Evolutionary conservation across 1,140 invertebrate species (phyloP), one percentile per base, ranked within the genome.

Genomic region (Periplaneta americana): DNA sequence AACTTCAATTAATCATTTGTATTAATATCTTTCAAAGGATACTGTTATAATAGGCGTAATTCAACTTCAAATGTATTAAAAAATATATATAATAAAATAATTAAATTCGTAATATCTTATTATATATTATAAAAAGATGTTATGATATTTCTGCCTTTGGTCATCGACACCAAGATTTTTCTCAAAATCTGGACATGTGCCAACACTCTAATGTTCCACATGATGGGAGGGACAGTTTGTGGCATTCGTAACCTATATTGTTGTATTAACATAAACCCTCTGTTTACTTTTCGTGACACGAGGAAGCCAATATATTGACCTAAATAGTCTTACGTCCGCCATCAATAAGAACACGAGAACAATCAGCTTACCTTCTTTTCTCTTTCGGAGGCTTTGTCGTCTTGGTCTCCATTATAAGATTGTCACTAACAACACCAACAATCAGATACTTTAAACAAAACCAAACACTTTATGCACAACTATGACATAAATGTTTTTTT

Each of bases 291-390:
- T 66, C 22, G 22, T 28, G 11, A 66, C 22, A 66, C 48, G 6
- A 66, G 48, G 48, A 66, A 66, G 48, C 48, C 11, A 66, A 66
- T 66, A 66, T 28, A 66, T 66, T 66, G 48, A 66, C 48, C 48
- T 28, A 66, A n/a, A 66, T 66, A 36, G 22, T 13, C 35, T 15
- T 78, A 39, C 76, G 0, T 6, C 15, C 32, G 17, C 6, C 34
- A 36, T 28, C n/a, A 78, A 39, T 1, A 31, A 15, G 0, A 35
- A 28, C 22, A 78, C 11, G n/a, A n/a, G n/a, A 39, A 34, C 22
- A 33, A 28, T 33, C 34, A 57, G 15, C 76, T 78, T 78, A 78
- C 76, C 76, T 78, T n/a, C 76, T 22, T 78, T 78, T 78, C 18
- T 78, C 76, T 31, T 78, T 78, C n/a, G 35, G 35, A 78, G 76